Conservation (phyloP, 2,113 vertebrate species). For the Gracilinanus agilis region DNA sequence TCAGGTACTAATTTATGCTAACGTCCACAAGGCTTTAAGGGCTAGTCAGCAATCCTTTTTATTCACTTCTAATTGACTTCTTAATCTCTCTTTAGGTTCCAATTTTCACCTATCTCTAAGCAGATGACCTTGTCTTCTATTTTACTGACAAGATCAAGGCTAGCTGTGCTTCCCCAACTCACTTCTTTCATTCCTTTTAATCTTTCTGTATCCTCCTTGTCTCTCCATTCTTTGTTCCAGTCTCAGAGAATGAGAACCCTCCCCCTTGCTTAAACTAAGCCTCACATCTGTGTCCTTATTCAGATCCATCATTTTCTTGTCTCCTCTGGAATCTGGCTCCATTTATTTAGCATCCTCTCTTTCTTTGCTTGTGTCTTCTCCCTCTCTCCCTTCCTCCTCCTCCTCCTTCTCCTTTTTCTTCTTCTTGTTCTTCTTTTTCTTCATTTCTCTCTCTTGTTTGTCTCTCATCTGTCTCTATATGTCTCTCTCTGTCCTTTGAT, state of each 20-base stretch:
- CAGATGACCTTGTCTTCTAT: neutral
- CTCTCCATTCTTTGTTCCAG: neutral
- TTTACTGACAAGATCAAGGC: neutral
- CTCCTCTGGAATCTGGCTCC: neutral
- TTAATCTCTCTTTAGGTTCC: neutral
- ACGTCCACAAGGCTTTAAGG: neutral
- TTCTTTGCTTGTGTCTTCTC: too few relatives aligned
- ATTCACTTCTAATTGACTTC: neutral
- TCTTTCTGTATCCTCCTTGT: neutral
- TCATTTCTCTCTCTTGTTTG: neutral
- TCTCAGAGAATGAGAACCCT: neutral
- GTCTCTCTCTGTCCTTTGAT: too few relatives aligned
- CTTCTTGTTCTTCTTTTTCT: neutral
- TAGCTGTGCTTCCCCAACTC: neutral
- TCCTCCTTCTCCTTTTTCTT: neutral
- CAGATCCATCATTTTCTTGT: neutral
- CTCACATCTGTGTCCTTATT: neutral
- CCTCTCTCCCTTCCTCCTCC: too few relatives aligned
- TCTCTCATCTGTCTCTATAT: neutral
- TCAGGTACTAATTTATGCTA: neutral
- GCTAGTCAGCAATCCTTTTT: neutral
- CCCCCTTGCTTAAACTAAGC: neutral
- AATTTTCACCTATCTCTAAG: constrained; percentile 2
- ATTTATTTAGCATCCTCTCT: neutral
- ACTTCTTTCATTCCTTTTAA: neutral